Conservation (phyloP, 2,113 vertebrate species). For the Gymnogyps californianus region DNA sequence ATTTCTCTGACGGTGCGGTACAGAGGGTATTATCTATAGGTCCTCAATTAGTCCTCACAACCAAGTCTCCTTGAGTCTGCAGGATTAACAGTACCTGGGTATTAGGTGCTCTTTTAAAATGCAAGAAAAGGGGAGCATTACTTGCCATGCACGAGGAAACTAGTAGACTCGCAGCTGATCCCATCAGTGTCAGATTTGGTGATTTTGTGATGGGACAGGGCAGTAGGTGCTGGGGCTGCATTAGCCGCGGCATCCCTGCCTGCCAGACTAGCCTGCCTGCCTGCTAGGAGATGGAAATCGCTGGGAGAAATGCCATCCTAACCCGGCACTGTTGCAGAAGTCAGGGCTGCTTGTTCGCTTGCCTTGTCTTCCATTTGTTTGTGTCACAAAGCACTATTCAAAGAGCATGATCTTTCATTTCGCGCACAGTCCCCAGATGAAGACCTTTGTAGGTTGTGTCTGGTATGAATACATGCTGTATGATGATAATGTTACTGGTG, state of each 20-base stretch:
- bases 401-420: not conserved
- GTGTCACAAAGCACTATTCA: not conserved
- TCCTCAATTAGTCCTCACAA: not conserved
- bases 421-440: rapidly evolving
- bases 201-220: not conserved
- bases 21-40: not conserved
- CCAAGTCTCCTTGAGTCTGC: not conserved
- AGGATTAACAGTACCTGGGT: not conserved
- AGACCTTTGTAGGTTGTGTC: not conserved
- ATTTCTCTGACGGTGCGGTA: not conserved
- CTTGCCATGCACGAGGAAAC: too few species aligned
- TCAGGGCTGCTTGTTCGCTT: not conserved
- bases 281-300: not conserved
- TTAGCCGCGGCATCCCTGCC: rapidly evolving
- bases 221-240: not conserved
- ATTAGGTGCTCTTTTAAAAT: not conserved
- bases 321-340: not conserved
- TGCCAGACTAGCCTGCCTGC: not conserved
- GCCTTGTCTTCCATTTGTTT: not conserved
- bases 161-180: not conserved
- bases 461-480: not conserved
- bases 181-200: rapidly evolving
- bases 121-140: not conserved
- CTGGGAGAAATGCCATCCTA: not conserved
- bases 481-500: not conserved